phyloP scores from a whole-genome alignment of 2,797 vertebrate species.

The Cossypha caffra region DNA sequence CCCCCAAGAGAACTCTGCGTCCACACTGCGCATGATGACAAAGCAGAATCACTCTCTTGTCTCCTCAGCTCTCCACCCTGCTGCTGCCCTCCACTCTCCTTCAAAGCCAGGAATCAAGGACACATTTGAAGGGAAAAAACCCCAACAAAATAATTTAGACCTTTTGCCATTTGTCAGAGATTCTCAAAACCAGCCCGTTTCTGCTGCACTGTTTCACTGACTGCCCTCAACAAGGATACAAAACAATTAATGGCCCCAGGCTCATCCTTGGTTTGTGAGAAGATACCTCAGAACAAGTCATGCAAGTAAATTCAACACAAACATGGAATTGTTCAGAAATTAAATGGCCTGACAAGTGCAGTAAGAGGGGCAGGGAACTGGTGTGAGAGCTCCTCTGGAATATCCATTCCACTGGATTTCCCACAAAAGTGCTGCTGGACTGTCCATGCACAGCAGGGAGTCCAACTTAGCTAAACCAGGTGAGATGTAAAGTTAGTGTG shows the following conservation, averaged over 20 bases:
- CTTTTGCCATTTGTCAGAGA: not conserved
- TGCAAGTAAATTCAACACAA: not conserved
- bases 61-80: not conserved
- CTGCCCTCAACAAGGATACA: not conserved
- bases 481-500: not conserved
- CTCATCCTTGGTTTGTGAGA: not conserved
- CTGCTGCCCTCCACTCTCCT: not conserved
- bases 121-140: not conserved
- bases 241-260: not conserved
- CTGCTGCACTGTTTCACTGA: not conserved
- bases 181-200: not conserved
- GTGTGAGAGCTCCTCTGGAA: not conserved
- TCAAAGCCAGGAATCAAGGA: conserved; percentile 5
- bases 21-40: conserved; percentile 11
- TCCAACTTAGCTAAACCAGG: not conserved
- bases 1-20: not conserved
- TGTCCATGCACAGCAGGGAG: not conserved
- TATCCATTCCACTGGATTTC: not conserved
- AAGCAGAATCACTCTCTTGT: conserved; percentile 36
- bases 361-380: not conserved
- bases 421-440: not conserved
- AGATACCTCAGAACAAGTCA: not conserved
- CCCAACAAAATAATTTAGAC: not conserved
- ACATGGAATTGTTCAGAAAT: not conserved
- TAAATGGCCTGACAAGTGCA: not conserved